phyloP scores from a whole-genome alignment of 2,113 vertebrate species.

The Steatornis caripensis region DNA sequence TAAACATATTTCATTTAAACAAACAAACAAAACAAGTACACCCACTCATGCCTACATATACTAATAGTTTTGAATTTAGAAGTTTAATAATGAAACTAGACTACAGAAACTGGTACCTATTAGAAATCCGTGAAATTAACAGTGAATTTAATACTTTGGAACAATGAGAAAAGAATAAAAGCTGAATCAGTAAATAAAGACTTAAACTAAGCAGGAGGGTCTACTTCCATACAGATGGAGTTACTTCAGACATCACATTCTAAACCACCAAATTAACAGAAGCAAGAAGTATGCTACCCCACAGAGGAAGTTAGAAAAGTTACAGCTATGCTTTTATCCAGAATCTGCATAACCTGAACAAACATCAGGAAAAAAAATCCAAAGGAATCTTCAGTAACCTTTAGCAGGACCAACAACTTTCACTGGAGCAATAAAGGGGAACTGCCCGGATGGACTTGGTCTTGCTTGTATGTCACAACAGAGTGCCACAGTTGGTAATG shows the following conservation, averaged over 20 bases:
- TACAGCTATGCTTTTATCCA: not conserved
- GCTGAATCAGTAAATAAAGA: not conserved
- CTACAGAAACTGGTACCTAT: not conserved
- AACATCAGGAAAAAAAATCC: not conserved
- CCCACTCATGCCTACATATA: not conserved
- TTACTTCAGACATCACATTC: not conserved
- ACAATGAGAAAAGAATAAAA: not conserved
- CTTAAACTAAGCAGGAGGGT: not conserved
- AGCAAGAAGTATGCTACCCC: not conserved
- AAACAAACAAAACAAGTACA: not conserved
- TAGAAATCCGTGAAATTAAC: not conserved
- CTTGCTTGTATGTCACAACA: not conserved
- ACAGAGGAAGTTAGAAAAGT: not conserved
- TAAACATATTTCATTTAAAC: not conserved
- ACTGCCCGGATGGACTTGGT: not conserved
- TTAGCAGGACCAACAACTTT: not conserved
- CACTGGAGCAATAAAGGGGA: not conserved
- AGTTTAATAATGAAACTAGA: not conserved
- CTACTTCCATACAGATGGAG: not conserved
- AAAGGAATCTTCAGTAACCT: not conserved
- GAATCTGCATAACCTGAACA: not conserved
- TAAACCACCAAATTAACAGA: not conserved
- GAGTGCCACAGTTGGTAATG: not conserved
- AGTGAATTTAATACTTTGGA: not conserved
- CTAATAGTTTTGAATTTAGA: not conserved